Evolutionary conservation across 1,140 invertebrate genomes (phyloP).

Genomic region (Drosophila saltans): DNA sequence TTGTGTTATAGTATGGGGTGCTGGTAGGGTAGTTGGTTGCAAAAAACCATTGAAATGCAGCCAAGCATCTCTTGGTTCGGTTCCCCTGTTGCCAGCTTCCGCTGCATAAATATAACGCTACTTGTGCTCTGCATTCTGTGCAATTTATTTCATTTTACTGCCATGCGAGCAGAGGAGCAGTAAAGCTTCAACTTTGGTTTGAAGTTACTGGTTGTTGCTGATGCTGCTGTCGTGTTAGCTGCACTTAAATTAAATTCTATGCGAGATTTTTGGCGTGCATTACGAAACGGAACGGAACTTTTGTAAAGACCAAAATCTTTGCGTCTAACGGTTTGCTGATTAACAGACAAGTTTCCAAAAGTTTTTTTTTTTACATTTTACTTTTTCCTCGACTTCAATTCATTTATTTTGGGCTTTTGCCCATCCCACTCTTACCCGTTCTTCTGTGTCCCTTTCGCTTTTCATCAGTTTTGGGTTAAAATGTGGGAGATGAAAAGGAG

Average conservation of each 20-base stretch:
- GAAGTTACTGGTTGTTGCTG: too few relatives aligned
- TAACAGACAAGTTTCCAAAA: conserved; percentile 32
- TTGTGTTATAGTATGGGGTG: conserved; percentile 32
- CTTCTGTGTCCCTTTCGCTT: too few relatives aligned
- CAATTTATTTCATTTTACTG: conserved; percentile 72
- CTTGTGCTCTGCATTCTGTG: conserved; percentile 71
- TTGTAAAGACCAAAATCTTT: conserved; percentile 1
- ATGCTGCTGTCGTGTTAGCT: conserved; percentile 22
- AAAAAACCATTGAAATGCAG: conserved; percentile 75
- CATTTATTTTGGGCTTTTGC: background rate
- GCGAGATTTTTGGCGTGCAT: conserved; percentile 28
- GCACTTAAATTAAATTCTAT: conserved; percentile 60
- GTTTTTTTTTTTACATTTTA: background rate
- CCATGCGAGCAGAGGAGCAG: conserved; percentile 21
- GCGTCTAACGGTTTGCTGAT: conserved; percentile 38
- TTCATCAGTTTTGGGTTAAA: conserved; percentile 25
- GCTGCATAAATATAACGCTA: conserved; percentile 77
- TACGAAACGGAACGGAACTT: background rate
- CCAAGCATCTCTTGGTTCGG: conserved; percentile 63
- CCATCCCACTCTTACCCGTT: background rate
- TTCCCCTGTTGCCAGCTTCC: conserved; percentile 51
- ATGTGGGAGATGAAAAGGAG: conserved; percentile 12
- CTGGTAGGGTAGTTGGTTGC: conserved; percentile 32
- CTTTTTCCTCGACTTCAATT: too few relatives aligned
- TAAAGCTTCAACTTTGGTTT: background rate